Percentiles rank a stretch among this genome's conserved stretches.
Conservation (phyloP, 2,888 invertebrate species). For the Syrphus vitripennis region DNA sequence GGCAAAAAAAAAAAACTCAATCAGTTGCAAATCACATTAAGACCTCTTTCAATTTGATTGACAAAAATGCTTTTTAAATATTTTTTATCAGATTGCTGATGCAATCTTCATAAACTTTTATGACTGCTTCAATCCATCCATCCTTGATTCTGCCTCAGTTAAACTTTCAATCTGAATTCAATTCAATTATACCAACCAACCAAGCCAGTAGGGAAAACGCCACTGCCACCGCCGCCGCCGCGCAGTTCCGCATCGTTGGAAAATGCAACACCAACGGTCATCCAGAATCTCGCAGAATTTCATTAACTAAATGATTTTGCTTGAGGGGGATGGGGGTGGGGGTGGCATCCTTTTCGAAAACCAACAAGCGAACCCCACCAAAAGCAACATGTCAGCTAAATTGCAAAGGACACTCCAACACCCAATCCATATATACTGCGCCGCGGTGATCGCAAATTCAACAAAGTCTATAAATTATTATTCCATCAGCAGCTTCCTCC, state of each 20-base stretch:
- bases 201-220: not conserved
- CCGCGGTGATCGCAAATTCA: slow-evolving; percentile 8
- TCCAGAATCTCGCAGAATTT: slow-evolving; percentile 28
- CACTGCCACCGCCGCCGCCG: too few relatives aligned
- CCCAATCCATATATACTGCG: too few relatives aligned
- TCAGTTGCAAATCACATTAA: not conserved
- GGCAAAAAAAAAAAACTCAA: not conserved
- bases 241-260: too few relatives aligned
- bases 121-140: slow-evolving; percentile 51
- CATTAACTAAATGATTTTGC: slow-evolving; percentile 46
- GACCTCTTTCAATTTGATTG: not conserved
- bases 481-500: slow-evolving; percentile 45
- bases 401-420: slow-evolving; percentile 2
- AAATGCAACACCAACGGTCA: slow-evolving; percentile 30
- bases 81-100: not conserved
- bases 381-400: slow-evolving; percentile 19
- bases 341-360: slow-evolving; percentile 7
- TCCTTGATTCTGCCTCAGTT: not conserved
- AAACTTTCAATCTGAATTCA: slow-evolving; percentile 47
- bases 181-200: slow-evolving; percentile 50
- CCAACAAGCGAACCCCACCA: too few relatives aligned
- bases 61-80: not conserved
- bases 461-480: slow-evolving; percentile 60
- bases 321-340: not conserved
- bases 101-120: not conserved